Percentiles rank a stretch among this genome's conserved stretches.
These are phyloP conservation scores for Etheostoma nigrum DNA, from an alignment of 2,797 vertebrate genomes.

Conservation along the genomic window DNA sequence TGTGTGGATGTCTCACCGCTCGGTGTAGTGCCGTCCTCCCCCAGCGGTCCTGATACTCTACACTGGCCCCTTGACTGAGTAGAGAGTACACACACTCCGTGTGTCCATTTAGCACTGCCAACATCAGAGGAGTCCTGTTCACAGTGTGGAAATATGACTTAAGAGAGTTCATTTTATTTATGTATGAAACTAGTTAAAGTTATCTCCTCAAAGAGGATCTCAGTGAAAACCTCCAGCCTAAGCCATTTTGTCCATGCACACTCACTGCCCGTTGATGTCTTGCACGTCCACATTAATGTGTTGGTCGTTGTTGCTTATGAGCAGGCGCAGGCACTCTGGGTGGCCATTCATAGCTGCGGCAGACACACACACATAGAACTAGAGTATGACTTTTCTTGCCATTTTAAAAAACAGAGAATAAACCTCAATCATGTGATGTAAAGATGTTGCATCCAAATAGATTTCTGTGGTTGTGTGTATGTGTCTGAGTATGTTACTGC, in stretches of 20 bases:
- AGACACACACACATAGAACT: constrained; percentile 35
- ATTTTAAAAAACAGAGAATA: neutral
- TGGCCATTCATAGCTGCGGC: constrained; percentile 93
- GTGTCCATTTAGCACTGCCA: constrained; percentile 95
- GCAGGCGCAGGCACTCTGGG: constrained; percentile 92
- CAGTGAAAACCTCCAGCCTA: neutral
- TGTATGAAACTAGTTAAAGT: constrained; percentile 3
- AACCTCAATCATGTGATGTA: neutral
- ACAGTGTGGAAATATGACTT: constrained; percentile 12
- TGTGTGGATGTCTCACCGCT: constrained; percentile 85
- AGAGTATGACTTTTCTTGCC: neutral
- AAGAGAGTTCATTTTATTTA: neutral
- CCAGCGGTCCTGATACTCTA: constrained; percentile 94
- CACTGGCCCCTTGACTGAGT: constrained; percentile 93
- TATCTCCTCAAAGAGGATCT: neutral
- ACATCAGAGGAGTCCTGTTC: constrained; percentile 93
- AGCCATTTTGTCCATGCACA: constrained; percentile 24
- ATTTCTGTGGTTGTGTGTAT: neutral
- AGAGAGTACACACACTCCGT: constrained; percentile 94
- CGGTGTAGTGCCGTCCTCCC: constrained; percentile 94
- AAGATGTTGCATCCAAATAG: neutral
- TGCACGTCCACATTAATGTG: constrained; percentile 91
- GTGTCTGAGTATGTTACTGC: neutral
- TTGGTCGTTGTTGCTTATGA: constrained; percentile 92
- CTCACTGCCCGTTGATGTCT: constrained; percentile 96